A percentile compares a stretch with the other conserved stretches of the same genome.
Conservation (phyloP, 37 sponge, comb jelly and placozoan genomes). For the Aplysina aerophoba region DNA sequence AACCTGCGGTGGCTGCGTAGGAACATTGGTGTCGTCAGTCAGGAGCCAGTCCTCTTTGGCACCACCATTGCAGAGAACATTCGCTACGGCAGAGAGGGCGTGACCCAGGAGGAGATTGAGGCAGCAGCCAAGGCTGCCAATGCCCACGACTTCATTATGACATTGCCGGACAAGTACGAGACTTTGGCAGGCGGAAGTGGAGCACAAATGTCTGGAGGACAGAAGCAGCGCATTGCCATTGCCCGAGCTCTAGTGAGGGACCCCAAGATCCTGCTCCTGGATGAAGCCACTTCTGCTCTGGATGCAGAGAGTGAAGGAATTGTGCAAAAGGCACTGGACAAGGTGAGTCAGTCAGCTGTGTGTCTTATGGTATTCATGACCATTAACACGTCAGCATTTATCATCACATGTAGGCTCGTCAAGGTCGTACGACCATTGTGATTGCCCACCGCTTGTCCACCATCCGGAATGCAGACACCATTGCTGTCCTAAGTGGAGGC, state of each 20-base stretch:
- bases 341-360: background rate
- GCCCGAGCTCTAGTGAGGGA: slow-evolving; percentile 75
- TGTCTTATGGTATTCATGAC: background rate
- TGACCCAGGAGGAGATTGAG: slow-evolving; percentile 62
- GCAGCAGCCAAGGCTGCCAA: slow-evolving; percentile 66
- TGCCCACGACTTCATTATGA: slow-evolving; percentile 61
- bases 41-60: slow-evolving; percentile 96
- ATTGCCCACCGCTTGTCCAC: slow-evolving; percentile 67
- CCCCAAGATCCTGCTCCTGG: slow-evolving; percentile 72
- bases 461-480: slow-evolving; percentile 56
- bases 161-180: slow-evolving; percentile 63
- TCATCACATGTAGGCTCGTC: slow-evolving; percentile 9
- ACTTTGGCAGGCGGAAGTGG: slow-evolving; percentile 81
- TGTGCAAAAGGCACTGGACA: slow-evolving; percentile 75
- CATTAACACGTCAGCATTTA: background rate
- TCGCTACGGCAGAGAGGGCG: slow-evolving; percentile 74
- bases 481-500: slow-evolving; percentile 46
- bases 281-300: slow-evolving; percentile 85
- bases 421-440: slow-evolving; percentile 56
- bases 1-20: slow-evolving; percentile 88
- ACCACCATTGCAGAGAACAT: slow-evolving; percentile 96
- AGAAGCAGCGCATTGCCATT: slow-evolving; percentile 81
- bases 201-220: slow-evolving; percentile 78
- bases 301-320: slow-evolving; percentile 75
- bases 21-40: slow-evolving; percentile 90